These are phyloP conservation scores for Tachyglossus aculeatus DNA, from an alignment of 2,797 vertebrate species.

Conservation along the genomic window DNA sequence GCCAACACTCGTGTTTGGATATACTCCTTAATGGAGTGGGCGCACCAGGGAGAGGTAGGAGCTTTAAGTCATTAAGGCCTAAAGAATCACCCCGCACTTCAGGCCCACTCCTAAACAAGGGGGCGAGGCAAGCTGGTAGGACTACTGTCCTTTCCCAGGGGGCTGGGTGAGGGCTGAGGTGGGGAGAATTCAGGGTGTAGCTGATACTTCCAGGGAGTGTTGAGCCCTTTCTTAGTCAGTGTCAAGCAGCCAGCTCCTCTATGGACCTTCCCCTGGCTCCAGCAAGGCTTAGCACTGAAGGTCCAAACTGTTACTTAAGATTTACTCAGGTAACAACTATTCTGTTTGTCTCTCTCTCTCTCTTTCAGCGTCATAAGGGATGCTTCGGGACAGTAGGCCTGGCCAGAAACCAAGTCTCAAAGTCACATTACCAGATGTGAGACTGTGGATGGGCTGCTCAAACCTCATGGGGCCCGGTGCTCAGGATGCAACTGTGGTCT, in stretches of 20 bases:
- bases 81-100: constrained; percentile 14
- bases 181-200: too few relatives aligned
- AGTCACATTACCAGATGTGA: not conserved
- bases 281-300: not conserved
- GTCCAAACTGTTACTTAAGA: not conserved
- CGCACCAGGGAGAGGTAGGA: not conserved
- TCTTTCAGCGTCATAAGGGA: not conserved
- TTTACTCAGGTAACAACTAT: not conserved
- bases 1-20: not conserved
- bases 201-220: not conserved
- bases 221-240: not conserved
- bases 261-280: not conserved
- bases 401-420: not conserved
- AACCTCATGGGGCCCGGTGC: constrained; percentile 1
- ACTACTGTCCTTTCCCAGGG: not conserved
- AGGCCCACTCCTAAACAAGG: constrained; percentile 15
- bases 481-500: not conserved
- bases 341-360: too few relatives aligned
- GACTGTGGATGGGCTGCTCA: not conserved
- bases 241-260: not conserved
- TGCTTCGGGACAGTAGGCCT: not conserved
- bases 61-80: not conserved
- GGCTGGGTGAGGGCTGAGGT: too few relatives aligned
- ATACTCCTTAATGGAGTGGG: constrained; percentile 2
- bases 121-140: not conserved